These are phyloP conservation scores for Spinibarbus caldwelli DNA, from an alignment of 2,797 vertebrate species.

Conservation along the genomic window DNA sequence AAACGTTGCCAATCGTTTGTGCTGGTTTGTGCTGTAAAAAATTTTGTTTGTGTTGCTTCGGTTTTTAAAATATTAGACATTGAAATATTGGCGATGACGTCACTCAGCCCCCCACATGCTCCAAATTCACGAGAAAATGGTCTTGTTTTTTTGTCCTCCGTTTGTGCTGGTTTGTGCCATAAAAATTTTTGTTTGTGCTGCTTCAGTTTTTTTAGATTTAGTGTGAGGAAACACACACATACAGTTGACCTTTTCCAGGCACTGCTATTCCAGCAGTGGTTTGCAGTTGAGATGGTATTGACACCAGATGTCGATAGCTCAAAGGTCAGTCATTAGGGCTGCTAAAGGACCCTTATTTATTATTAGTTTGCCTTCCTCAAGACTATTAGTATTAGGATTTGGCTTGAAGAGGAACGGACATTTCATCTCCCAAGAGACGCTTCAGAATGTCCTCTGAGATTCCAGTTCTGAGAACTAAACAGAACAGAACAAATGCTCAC, in stretches of 20 bases:
- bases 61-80: too few species aligned
- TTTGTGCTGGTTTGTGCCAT: too few species aligned
- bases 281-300: conserved; percentile 28
- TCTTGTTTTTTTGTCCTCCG: too few species aligned
- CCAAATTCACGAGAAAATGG: too few species aligned
- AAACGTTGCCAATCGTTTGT: too few species aligned
- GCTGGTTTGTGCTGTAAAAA: too few species aligned
- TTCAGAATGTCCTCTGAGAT: background rate
- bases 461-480: background rate
- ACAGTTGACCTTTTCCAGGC: conserved; percentile 29
- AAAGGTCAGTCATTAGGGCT: conserved; percentile 70
- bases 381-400: conserved; percentile 1
- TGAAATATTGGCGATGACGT: too few species aligned
- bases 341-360: conserved; percentile 59
- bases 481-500: background rate
- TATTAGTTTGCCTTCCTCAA: conserved; percentile 61
- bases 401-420: background rate
- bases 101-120: too few species aligned
- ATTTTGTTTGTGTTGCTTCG: too few species aligned
- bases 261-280: conserved; percentile 20
- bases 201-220: too few species aligned
- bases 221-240: background rate
- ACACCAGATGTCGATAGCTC: conserved; percentile 59
- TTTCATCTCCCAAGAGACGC: background rate
- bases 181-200: too few species aligned